A percentile compares a stretch with the other conserved stretches of the same genome.
Conservation (phyloP, 2,888 invertebrate genomes). For the Melanchra persicariae region DNA sequence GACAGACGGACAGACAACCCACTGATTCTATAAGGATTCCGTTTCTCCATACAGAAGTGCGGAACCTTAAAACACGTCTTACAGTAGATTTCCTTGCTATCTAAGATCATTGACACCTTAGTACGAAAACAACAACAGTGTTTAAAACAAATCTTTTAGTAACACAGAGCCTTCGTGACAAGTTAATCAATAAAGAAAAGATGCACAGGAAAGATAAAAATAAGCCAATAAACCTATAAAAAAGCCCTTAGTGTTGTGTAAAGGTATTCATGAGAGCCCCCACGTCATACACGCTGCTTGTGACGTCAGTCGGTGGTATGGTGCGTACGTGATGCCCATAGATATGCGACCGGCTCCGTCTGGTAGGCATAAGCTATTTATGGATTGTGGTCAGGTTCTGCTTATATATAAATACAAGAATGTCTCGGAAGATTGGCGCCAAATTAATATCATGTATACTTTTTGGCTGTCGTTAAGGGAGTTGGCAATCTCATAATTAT, state of each 20-base stretch:
- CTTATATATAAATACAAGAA: background rate
- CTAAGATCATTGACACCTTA: too few relatives aligned
- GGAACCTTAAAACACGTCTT: too few relatives aligned
- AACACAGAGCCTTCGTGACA: too few relatives aligned
- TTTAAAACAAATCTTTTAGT: too few relatives aligned
- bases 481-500: too few relatives aligned
- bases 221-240: background rate
- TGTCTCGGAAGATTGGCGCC: background rate
- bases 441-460: background rate
- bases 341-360: background rate
- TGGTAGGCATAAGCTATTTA: background rate
- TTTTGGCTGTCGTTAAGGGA: too few relatives aligned
- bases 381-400: slow-evolving; percentile 10
- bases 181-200: background rate
- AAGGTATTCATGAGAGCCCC: background rate
- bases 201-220: background rate
- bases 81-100: too few relatives aligned
- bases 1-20: too few relatives aligned
- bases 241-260: background rate
- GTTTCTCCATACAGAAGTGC: too few relatives aligned
- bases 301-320: slow-evolving; percentile 20
- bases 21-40: too few relatives aligned
- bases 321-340: slow-evolving; percentile 5
- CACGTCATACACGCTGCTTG: slow-evolving; percentile 19
- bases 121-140: too few relatives aligned